phyloP scores from a whole-genome alignment of 2,113 vertebrate species.

The Psittacara wagleri region DNA sequence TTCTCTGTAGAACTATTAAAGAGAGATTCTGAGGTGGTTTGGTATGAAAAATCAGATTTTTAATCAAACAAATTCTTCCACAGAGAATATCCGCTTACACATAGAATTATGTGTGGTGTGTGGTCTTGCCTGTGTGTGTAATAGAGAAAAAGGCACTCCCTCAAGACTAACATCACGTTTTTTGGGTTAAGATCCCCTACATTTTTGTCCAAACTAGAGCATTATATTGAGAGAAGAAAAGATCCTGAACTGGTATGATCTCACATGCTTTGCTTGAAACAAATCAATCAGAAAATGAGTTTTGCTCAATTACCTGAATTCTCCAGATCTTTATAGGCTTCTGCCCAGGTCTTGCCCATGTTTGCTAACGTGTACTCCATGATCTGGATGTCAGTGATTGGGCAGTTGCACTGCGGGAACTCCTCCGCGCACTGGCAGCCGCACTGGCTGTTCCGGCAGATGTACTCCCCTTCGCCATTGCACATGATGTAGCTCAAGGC shows the following conservation, averaged over 20 bases:
- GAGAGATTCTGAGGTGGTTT: neutral
- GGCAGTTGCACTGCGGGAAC: slow-evolving; percentile 98
- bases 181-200: neutral
- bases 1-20: neutral
- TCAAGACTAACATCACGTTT: neutral
- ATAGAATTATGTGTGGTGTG: neutral
- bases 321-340: slow-evolving; percentile 97
- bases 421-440: slow-evolving; percentile 92
- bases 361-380: slow-evolving; percentile 93
- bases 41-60: neutral
- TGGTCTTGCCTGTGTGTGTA: neutral
- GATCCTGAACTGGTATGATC: neutral
- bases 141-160: neutral
- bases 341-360: slow-evolving; percentile 92
- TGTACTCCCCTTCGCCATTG: slow-evolving; percentile 95
- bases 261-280: neutral
- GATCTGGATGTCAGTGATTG: slow-evolving; percentile 97
- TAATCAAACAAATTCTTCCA: neutral
- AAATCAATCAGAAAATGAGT: neutral
- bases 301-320: slow-evolving; percentile 85
- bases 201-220: neutral
- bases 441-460: slow-evolving; percentile 92
- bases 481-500: slow-evolving; percentile 99
- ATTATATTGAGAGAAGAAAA: neutral
- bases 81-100: neutral